Evolutionary conservation across 1,140 invertebrate genomes (phyloP), one percentile per base, ranked within the genome.

Genomic region (Aphelenchoides fujianensis): DNA sequence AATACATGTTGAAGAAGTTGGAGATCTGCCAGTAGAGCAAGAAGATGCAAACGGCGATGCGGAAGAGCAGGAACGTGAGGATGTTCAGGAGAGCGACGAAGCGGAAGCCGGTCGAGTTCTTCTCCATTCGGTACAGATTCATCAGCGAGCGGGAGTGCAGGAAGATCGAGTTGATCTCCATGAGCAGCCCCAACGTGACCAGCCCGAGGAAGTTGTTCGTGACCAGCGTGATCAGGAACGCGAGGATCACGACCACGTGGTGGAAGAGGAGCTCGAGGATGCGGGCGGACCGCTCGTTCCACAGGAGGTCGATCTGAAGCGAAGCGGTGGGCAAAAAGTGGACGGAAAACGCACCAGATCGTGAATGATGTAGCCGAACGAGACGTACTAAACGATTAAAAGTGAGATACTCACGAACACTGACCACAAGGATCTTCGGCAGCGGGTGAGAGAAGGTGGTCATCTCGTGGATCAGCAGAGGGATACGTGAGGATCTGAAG

Each of bases 201-300:
- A 83, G 73, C 30, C 77, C 82, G 0, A 83, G 71, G 71, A 76
- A 83, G 7, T 53, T 27, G 0, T 69, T 36, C 1, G 77, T 71
- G 23, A 76, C 55, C 31, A 79, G 73, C 2, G 81, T 81, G 9
- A 72, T 66, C 12, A 69, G 34, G 31, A 83, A 84, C 0, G 76
- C 82, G 2, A 73, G 69, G 19, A 83, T 54, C 1, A 83, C 82
- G 52, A 83, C 72, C 9, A 84, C 73, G 59, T 83, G 82, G 59
- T 83, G 82, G 74, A 83, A 83, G 16, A 83, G 68, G 2, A 83
- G 71, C 59, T 83, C 82, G 19, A 83, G 71, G 30, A 83, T 83
- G 12, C 82, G 76, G 0, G 71, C 73, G 0, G 80, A 83, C 27
- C 81, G 75, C 67, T 83, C 82, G 57, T 83, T 83, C 23, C 80